A percentile compares a stretch with the other conserved stretches of the same genome.
Evolutionary conservation across 2,888 invertebrate genomes (phyloP).

Genomic region (Argyra leucocephala): DNA sequence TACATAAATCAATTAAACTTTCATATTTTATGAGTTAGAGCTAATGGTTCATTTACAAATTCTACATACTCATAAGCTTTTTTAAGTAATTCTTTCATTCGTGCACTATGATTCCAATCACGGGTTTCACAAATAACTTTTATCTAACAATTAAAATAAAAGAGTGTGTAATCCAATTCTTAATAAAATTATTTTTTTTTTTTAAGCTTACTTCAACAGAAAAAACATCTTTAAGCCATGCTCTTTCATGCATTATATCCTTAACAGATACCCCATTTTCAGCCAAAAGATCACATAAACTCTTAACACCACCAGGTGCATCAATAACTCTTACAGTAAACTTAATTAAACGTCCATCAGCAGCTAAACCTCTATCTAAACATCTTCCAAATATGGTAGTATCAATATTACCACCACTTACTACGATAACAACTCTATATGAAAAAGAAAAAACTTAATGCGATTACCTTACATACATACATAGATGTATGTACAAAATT

Average conservation of each 20-base stretch:
- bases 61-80: constrained; percentile 50
- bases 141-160: constrained; percentile 49
- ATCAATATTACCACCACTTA: constrained; percentile 87
- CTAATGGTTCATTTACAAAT: constrained; percentile 44
- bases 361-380: constrained; percentile 77
- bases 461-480: too few species aligned
- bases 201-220: constrained; percentile 51
- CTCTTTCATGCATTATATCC: constrained; percentile 91
- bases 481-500: background rate
- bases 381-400: constrained; percentile 82
- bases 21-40: constrained; percentile 18
- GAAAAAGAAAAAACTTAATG: background rate
- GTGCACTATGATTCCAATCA: constrained; percentile 64
- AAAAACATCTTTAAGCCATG: constrained; percentile 89
- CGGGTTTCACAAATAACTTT: constrained; percentile 85
- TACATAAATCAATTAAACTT: too few species aligned
- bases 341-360: constrained; percentile 66
- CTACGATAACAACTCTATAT: constrained; percentile 65
- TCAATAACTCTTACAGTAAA: constrained; percentile 74
- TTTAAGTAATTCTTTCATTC: constrained; percentile 50
- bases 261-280: constrained; percentile 80
- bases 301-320: constrained; percentile 79
- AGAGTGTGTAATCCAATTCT: background rate
- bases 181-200: constrained; percentile 23
- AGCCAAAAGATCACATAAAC: constrained; percentile 66